Percentiles rank a stretch among this genome's conserved stretches.
Conservation (phyloP, 2,113 vertebrate genomes). For the Azemiops feae region DNA sequence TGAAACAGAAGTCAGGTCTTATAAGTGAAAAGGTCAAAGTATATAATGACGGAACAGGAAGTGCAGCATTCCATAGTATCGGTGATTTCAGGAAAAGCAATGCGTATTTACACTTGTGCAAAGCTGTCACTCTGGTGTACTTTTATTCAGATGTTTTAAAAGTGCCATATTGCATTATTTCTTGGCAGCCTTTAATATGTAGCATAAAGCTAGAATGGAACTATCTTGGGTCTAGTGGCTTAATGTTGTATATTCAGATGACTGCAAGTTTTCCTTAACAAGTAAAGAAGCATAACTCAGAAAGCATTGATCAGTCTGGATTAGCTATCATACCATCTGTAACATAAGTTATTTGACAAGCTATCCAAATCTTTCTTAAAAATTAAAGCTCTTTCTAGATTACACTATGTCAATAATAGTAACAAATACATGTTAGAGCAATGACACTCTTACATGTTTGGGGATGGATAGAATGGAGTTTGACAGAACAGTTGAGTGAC, state of each 20-base stretch:
- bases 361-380: neutral
- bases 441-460: neutral
- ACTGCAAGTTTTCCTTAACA: neutral
- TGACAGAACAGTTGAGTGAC: neutral
- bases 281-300: neutral
- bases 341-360: neutral
- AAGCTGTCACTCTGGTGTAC: neutral
- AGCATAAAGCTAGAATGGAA: neutral
- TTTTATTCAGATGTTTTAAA: neutral
- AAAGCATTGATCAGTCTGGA: neutral
- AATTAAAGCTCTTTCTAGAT: neutral
- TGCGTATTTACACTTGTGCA: neutral
- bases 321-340: neutral
- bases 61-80: neutral
- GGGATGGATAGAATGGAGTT: neutral
- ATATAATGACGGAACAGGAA: slow-evolving; percentile 9
- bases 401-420: neutral
- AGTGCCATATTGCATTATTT: neutral
- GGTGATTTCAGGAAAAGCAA: neutral
- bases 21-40: slow-evolving; percentile 25
- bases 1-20: neutral
- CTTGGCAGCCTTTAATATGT: neutral
- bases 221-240: neutral
- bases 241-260: neutral
- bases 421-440: neutral